Evolutionary conservation across 2,888 invertebrate genomes (phyloP), one percentile per base, ranked within the genome.

Genomic region (Meganola albula): DNA sequence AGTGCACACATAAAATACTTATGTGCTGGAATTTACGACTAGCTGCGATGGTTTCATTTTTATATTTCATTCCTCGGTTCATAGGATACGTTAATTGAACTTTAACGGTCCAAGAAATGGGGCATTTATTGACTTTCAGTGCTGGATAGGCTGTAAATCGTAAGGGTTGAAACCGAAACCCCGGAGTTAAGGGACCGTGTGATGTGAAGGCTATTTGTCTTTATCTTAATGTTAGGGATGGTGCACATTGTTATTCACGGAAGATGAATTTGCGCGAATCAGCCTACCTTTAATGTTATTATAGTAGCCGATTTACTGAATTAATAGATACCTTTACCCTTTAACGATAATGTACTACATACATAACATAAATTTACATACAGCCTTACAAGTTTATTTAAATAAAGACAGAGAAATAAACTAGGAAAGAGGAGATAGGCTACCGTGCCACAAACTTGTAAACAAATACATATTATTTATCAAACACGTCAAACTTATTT

Each of bases 21-120:
- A 71, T 70, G 70, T 62, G 61, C 57, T 53, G 53, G 52, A 62
- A 63, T 74, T 78, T 75, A 78, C 60, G 68, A 58, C 64, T 47
- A 47, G 46, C 48, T 49, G 61, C 55, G 63, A 65, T 64, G 68
- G 63, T 55, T 56, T 54, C 63, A 69, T 69, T 78, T 77, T 80
- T 79, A 80, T 80, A 73, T 75, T 74, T 74, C 68, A 78, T 77
- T 70, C 66, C 65, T 61, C 71, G 79, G 62, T 61, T 58, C 68
- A 72, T 60, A 55, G 57, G 54, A 48, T 51, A 66, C 62, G 71
- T 74, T 78, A 79, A 78, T 79, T 78, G 74, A 78, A 78, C 67
- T 73, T 73, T 73, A 74, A 74, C 69, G 73, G 65, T 50, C 53
- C 59, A 69, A 71, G 70, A 58, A 73, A 73, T 65, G 53, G 66